A percentile compares a stretch with the other conserved stretches of the same genome.
These are phyloP conservation scores for Stenopsyche tienmushanensis DNA, from an alignment of 1,140 invertebrate genomes.

Conservation along the genomic window DNA sequence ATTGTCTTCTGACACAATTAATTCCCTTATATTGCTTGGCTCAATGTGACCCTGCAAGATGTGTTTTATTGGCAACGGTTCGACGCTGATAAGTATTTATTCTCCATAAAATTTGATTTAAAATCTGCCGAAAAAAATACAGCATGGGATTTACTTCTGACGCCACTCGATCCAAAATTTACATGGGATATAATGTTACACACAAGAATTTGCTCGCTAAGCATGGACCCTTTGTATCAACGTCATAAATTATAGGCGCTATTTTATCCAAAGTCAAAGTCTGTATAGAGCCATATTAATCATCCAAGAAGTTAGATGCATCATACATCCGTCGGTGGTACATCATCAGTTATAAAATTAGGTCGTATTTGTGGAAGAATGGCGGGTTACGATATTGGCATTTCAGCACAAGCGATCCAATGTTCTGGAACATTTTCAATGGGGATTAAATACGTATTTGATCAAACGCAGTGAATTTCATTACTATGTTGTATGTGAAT, in stretches of 20 bases:
- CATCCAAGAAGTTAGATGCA: slow-evolving; percentile 1
- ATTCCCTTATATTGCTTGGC: slow-evolving; percentile 12
- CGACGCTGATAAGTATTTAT: background rate
- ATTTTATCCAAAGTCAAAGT: slow-evolving; percentile 2
- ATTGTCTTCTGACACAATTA: slow-evolving; percentile 33
- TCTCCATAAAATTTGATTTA: background rate
- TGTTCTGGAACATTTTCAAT: too few species aligned
- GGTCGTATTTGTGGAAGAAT: slow-evolving; percentile 11
- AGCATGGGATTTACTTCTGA: background rate
- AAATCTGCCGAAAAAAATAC: background rate
- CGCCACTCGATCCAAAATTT: too few species aligned
- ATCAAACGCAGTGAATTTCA: too few species aligned
- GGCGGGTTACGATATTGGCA: background rate
- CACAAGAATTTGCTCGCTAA: background rate
- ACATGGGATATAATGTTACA: too few species aligned
- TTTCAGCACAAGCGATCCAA: too few species aligned
- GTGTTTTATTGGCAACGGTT: background rate
- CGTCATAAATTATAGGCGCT: slow-evolving; percentile 10
- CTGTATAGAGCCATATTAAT: slow-evolving; percentile 13
- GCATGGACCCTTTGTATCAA: slow-evolving; percentile 5
- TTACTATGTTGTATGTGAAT: too few species aligned
- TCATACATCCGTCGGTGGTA: background rate
- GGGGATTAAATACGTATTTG: too few species aligned
- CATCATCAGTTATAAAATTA: slow-evolving; percentile 16
- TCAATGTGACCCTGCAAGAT: background rate